Evolutionary conservation across 2,797 vertebrate genomes (phyloP).

Genomic region (Anniella stebbinsi): DNA sequence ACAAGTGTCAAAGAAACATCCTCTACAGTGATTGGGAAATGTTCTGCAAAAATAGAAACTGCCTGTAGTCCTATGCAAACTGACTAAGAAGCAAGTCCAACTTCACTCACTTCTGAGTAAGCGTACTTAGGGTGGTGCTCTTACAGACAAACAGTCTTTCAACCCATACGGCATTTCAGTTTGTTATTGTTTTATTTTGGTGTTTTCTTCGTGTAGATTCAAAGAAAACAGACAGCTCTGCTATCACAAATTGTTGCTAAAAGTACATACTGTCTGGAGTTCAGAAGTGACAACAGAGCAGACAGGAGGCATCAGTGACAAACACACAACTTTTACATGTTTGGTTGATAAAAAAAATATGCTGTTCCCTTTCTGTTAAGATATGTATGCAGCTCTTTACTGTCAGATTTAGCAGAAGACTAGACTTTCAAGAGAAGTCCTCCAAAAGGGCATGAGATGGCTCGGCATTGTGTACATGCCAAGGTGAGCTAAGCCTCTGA

Average conservation of each 20-base stretch:
- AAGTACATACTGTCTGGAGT: neutral
- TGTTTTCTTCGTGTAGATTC: neutral
- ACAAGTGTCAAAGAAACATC: slow-evolving; percentile 60
- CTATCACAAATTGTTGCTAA: neutral
- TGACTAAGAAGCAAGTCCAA: neutral
- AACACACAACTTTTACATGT: neutral
- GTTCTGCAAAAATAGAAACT: slow-evolving; percentile 33
- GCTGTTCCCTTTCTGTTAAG: neutral
- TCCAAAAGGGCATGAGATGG: no score
- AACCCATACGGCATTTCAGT: neutral
- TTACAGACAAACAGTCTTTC: neutral
- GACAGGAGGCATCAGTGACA: neutral
- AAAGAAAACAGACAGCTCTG: neutral
- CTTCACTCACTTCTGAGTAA: neutral
- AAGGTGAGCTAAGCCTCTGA: no score
- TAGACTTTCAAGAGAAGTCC: no score
- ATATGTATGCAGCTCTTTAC: neutral
- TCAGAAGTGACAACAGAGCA: neutral
- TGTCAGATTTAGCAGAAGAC: no score
- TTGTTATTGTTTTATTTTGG: neutral
- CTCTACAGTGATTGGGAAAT: slow-evolving; percentile 55
- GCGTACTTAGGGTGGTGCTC: neutral
- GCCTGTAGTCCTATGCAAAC: neutral
- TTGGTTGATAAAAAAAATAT: neutral
- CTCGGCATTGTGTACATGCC: no score